These are phyloP conservation scores for Progne subis DNA, from an alignment of 2,113 vertebrate species.

Conservation along the genomic window DNA sequence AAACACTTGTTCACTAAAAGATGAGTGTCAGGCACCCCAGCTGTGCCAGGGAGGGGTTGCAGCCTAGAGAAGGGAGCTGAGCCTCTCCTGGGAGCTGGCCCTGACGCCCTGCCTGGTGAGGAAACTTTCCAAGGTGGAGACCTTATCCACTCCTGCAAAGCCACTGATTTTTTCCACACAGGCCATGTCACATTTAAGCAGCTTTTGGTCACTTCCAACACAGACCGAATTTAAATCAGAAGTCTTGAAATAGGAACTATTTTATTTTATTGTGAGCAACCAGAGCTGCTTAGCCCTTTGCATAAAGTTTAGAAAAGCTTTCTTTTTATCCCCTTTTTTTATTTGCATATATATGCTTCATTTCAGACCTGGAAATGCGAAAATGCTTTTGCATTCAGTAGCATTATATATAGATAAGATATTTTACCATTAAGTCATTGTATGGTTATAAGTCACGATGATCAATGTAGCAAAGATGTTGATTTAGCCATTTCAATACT, in stretches of 20 bases:
- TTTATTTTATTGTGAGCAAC: neutral
- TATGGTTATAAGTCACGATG: neutral
- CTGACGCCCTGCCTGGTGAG: neutral
- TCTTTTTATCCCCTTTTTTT: neutral
- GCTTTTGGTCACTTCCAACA: neutral
- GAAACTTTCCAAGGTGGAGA: neutral
- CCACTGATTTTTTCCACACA: neutral
- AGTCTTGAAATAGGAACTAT: neutral
- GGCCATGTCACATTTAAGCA: neutral
- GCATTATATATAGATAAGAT: neutral
- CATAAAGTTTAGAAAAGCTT: neutral
- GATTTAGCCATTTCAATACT: neutral
- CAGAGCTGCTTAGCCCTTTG: neutral
- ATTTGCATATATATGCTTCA: neutral
- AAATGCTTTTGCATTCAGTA: neutral
- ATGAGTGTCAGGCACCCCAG: neutral
- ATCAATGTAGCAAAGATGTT: neutral
- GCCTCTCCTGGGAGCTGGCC: neutral
- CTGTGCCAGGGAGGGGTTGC: neutral
- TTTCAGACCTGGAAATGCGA: neutral
- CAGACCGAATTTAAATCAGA: neutral
- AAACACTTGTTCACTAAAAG: neutral
- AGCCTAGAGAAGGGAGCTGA: neutral
- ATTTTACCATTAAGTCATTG: neutral
- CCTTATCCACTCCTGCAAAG: neutral